Evolutionary conservation across 1,140 invertebrate genomes (phyloP).

Genomic region (Myzus persicae): DNA sequence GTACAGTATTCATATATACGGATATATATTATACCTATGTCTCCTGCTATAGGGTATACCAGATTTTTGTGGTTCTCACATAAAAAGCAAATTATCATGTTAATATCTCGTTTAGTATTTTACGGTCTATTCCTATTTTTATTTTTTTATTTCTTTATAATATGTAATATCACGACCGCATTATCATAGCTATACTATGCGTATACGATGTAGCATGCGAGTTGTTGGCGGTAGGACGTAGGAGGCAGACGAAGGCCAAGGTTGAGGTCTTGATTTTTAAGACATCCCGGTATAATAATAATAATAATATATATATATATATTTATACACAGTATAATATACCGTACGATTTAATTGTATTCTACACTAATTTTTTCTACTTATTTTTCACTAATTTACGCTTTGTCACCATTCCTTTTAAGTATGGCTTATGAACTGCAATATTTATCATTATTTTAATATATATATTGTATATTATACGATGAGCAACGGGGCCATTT

Average conservation of each 20-base stretch:
- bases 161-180: background rate
- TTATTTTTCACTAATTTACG: background rate
- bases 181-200: background rate
- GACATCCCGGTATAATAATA: background rate
- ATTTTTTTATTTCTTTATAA: background rate
- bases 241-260: conserved; percentile 47
- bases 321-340: background rate
- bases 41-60: background rate
- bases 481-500: background rate
- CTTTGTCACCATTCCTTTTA: conserved; percentile 1
- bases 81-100: conserved; percentile 22
- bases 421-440: background rate
- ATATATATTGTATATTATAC: background rate
- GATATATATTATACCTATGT: background rate
- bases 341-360: conserved; percentile 23
- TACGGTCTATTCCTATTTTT: conserved; percentile 13
- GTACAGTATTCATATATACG: background rate
- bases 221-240: background rate
- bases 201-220: background rate
- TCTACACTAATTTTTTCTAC: background rate
- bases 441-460: background rate
- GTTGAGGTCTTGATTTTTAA: conserved; percentile 21
- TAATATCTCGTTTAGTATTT: conserved; percentile 35
- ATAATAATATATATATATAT: background rate
- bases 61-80: conserved; percentile 21